Percentiles rank a stretch among this genome's conserved stretches.
Conservation (phyloP, 2,888 invertebrate species). For the Aquatica leii region DNA sequence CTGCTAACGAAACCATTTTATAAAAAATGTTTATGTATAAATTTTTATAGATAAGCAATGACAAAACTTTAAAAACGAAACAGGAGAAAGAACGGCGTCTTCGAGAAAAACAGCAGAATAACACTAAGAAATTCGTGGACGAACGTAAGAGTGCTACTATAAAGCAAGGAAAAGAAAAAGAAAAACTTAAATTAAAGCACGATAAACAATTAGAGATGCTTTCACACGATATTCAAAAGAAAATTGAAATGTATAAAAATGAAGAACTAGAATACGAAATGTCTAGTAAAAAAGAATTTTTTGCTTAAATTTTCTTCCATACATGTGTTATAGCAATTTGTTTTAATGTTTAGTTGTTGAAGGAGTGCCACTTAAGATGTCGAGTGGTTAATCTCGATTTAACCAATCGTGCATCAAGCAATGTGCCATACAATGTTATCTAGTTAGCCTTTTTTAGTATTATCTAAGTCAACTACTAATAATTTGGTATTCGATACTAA, state of each 20-base stretch:
- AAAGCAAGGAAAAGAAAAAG: conserved; percentile 90
- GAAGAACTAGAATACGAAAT: conserved; percentile 91
- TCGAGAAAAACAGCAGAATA: conserved; percentile 95
- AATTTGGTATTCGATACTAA: conserved; percentile 11
- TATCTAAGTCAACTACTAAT: conserved; percentile 9
- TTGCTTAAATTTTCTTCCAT: conserved; percentile 68
- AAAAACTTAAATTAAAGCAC: conserved; percentile 90
- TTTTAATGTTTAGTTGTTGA: conserved; percentile 21
- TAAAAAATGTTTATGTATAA: background rate
- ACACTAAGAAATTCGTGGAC: conserved; percentile 97
- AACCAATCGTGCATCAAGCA: conserved; percentile 12
- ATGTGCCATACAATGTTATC: conserved; percentile 23
- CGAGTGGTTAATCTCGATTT: conserved; percentile 14
- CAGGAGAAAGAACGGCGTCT: conserved; percentile 95
- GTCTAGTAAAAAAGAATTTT: conserved; percentile 88
- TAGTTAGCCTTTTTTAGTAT: conserved; percentile 20
- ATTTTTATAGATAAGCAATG: conserved; percentile 70
- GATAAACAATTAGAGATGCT: conserved; percentile 92
- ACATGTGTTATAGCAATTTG: conserved; percentile 13
- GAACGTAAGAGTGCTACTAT: conserved; percentile 89
- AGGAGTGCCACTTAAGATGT: conserved; percentile 29
- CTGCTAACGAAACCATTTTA: background rate
- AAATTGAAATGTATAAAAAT: conserved; percentile 93
- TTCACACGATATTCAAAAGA: conserved; percentile 86
- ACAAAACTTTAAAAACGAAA: conserved; percentile 95